Base-by-base conservation (phyloP, 1,140 invertebrate species). In the Mactra quadrangularis region DNA sequence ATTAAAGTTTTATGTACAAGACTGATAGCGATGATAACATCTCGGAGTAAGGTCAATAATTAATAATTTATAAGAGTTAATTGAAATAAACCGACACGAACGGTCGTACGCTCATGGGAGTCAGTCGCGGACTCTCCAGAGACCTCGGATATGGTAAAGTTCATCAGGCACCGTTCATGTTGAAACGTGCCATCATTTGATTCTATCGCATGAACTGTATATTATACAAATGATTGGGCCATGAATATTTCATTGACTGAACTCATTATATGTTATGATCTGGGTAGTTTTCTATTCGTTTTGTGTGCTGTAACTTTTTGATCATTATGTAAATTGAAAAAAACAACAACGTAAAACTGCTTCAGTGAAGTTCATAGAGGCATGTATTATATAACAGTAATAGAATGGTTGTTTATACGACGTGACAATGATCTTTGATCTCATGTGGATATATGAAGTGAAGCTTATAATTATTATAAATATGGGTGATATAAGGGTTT, bases 31-130 rank as follows among this genome's bases (percentile, higher is more conserved):
- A 55, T 55, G 29, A 72, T 57, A 35, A 17, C 7, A 72, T 55
- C 70, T 68, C 45, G 33, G 70, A 55, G 31, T 55, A 68, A 78
- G 76, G 76, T 78, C 76, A 78, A 68, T 66, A 41, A 68, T 78
- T 64, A 64, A 78, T 78, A 55, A 78, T 78, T 78, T 66, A 78
- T 35, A 27, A 41, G 29, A 66, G 76, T 66, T 78, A 66, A 78
- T 78, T 78, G 62, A 78, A 78, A 78, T 78, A 68, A 78, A 78
- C 64, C 53, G 55, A 76, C 55, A 47, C 60, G 33, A 76, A 59
- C 55, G 53, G 53, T 57, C 50, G 50, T 38, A 0, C 22, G 22
- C 27, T 72, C 70, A 29, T 50, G 3, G 64, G 2, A 47, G 35
- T 41, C 17, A 38, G 45, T 6, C 17, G 64, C 25, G 64, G 7